Conservation (phyloP, 1,140 invertebrate species). For the Oncopeltus fasciatus region DNA sequence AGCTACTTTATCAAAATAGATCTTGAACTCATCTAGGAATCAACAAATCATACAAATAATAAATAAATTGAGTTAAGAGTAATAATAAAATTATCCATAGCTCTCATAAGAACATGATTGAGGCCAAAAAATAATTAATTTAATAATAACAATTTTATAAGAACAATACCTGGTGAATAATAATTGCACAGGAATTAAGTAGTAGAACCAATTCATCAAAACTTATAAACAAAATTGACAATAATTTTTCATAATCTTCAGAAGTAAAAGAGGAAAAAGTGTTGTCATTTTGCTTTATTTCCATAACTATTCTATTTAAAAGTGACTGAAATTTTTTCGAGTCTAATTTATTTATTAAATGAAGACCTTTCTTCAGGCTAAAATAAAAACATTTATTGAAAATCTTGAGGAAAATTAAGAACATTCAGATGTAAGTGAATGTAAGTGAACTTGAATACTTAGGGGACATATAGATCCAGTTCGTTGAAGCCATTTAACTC, state of each 20-base stretch:
- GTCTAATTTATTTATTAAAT: slow-evolving; percentile 18
- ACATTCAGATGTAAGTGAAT: not conserved
- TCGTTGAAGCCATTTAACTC: too few species aligned
- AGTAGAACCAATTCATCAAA: not conserved
- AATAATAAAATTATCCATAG: too few species aligned
- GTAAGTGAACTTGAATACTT: not conserved
- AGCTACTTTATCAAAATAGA: too few species aligned
- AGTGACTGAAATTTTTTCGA: slow-evolving; percentile 19
- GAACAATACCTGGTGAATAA: not conserved
- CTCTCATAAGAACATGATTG: too few species aligned
- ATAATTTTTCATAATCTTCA: slow-evolving; percentile 21
- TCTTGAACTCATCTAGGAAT: too few species aligned
- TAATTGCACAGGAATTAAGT: slow-evolving; percentile 4
- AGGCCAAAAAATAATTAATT: too few species aligned
- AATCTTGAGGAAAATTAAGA: not conserved
- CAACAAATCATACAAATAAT: too few species aligned
- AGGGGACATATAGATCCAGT: not conserved
- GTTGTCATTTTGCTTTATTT: slow-evolving; percentile 2
- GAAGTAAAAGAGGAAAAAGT: slow-evolving; percentile 14
- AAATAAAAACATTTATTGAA: too few species aligned
- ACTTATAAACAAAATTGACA: slow-evolving; percentile 9
- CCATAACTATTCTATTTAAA: slow-evolving; percentile 14
- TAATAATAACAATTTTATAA: too few species aligned
- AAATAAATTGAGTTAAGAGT: too few species aligned
- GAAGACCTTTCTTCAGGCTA: slow-evolving; percentile 13